Evolutionary conservation across 1,140 invertebrate species (phyloP), one percentile per base, ranked within the genome.

Genomic region (Cheumatopsyche charites): DNA sequence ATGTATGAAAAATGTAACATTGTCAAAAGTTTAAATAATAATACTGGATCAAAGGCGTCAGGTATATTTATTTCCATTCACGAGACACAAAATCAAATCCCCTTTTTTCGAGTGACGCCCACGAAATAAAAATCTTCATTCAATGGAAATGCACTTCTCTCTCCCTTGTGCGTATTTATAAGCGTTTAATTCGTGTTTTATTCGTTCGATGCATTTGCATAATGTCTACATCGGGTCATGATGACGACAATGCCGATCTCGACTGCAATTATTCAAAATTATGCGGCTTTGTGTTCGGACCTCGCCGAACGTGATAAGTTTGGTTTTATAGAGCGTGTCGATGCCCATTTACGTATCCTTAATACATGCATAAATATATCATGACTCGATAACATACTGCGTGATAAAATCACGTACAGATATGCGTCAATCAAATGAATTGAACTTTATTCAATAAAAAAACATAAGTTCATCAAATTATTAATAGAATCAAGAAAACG

Each of bases 141-240:
- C 45, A 72, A 75, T 75, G 73, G 58, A 75, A 72, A 75, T 75
- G 55, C 63, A 42, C 55, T 68, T 71, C 43, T 58, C 55, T 58
- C 29, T 36, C 29, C 9, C 29, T 36, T 9, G n/a, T n/a, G 3
- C 55, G 23, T 75, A 75, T 70, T 72, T 72, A 75, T 75, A 75
- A 67, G 73, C 49, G 42, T 72, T 75, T 75, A 75, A 75, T 75
- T 75, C 70, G 73, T 70, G 70, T 70, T 75, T 75, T 67, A 72
- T 75, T 41, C 52, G 65, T 29, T 26, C 19, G 49, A 55, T 13
- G 1, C 19, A 72, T 75, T 75, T 70, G 23, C 73, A 75, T 75
- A 75, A 75, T 75, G 73, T 75, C 73, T 75, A 75, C 73, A 75
- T 75, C 36, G 58, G 15, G 29, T 36, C 29, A 36, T 36, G 29